Base-by-base conservation (phyloP, 2,888 invertebrate genomes). In the Drosophila leonis region DNA sequence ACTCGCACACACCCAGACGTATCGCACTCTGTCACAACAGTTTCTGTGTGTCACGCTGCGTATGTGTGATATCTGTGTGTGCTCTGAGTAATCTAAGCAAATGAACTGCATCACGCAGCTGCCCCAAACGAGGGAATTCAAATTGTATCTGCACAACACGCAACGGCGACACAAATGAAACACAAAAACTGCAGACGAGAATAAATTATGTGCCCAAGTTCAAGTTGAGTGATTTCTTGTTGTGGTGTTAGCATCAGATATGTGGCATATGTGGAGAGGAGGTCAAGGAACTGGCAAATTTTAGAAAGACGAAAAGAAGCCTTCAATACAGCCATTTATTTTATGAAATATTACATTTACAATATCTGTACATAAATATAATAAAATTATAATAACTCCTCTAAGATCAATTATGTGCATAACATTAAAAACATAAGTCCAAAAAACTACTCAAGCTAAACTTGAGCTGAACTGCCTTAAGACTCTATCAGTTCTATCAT, bases 71-170 rank as follows among this genome's bases (percentile, higher is more conserved):
- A 56, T 44, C 44, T 9, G 35, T 59, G 56, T 60, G 46, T 49
- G 20, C 49, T 12, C 57, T 51, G 44, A 68, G 72, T 80, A 78
- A 71, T 78, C 57, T 63, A 63, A 60, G 78, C 80, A 65, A 74
- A 65, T 59, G 66, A 55, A 67, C 55, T 20, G 31, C 54, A 60
- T 24, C 59, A 31, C 31, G 35, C 46, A 39, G 31, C 35, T 48
- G 33, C 27, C 29, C 42, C 27, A 33, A 6, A 41, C 37, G 18
- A 12, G 49, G 37, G 56, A 75, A 80, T 69, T 78, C 70, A 85
- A 78, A 80, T 80, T 72, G 68, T 44, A 77, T 51, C 71, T 54
- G 29, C 37, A 18, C 29, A 65, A 54, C 49, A 55, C 35, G 62
- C 48, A 61, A 31, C 46, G 48, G 33, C 44, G 27, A 27, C 24